Evolutionary conservation across 64 coral and sea anemone species (phyloP), one percentile per base, ranked within the genome.

Genomic region (Montipora efflorescens): DNA sequence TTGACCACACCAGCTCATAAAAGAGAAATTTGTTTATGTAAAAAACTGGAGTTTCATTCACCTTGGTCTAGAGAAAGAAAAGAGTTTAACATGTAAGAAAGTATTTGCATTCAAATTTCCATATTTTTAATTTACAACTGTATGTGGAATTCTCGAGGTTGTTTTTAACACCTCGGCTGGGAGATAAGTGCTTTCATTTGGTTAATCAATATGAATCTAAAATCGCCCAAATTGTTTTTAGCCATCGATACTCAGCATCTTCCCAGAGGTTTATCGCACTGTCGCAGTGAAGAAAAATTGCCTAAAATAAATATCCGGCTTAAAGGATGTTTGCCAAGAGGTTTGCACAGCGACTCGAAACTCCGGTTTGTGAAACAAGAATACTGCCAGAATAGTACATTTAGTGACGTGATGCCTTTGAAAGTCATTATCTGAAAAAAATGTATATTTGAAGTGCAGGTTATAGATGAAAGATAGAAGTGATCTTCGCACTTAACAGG

Each of bases 311-410:
- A 84, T 68, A 68, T 47, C 43, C 59, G 7, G 19, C 10, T 20
- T 67, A 48, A 68, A 68, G 59, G 81, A 47, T 84, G 59, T 84
- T 84, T 84, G 81, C 45, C 43, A 68, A 10, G 20, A 62, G 43
- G 36, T 22, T 44, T 82, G 36, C 36, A 36, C 36, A 36, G 36
- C 36, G 36, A 36, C 36, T 36, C 36, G 36, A 36, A 36, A 36
- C 36, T 36, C 36, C 36, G 36, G 36, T 36, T 36, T 36, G 2
- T 36, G 36, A 36, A 2, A 36, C 36, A 36, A 36, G 36, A 36
- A 36, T 36, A 28, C 28, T 1, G 28, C 28, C 28, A 28, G 28
- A 28, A 28, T 28, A 28, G 28, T 28, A 2, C 36, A 36, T 36
- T 36, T 36, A 36, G 1, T 36, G 36, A 36, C 36, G 36, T 36